Evolutionary conservation across 2,797 vertebrate genomes (phyloP), one percentile per base, ranked within the genome.

Genomic region (Danio aesculapii): DNA sequence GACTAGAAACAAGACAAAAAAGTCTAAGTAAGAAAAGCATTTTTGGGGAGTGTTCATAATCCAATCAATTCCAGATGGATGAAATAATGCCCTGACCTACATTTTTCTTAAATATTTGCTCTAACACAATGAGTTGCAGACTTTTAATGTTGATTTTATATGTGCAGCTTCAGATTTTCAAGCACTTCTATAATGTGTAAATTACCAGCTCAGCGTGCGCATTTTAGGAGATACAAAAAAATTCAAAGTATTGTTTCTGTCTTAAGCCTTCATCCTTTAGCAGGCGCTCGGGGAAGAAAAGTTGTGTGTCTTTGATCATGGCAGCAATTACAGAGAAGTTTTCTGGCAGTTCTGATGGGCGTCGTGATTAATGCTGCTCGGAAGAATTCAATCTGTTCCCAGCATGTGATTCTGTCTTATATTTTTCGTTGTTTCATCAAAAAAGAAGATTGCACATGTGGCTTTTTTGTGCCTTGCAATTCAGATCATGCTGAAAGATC

Each of bases 381-480:
- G 13, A 76, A 10, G 50, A 16, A 46, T 30, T 66, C 1, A 66
- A 14, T 66, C 50, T 76, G n/a, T 76, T 55, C 39, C 41, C 16
- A 47, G 70, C 43, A 52, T 75, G 30, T 5, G 59, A 75, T 53
- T 75, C 59, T 44, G n/a, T 75, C 59, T 14, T 14, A 43, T 17
- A 17, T 57, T 62, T 64, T 13, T 30, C 13, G 13, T 16, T 5
- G 30, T 44, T 41, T 55, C 16, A 50, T 47, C 50, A 13, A 39
- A 55, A 50, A 69, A 30, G 12, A 61, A 12, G 6, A 9, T 12
- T 41, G n/a, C 43, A 8, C 6, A 53, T 55, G 41, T 69, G 69
- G 21, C 19, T 17, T 11, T 55, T 16, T 5, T 17, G 12, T 61
- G 17, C 44, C 21, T 13, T 70, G 41, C 19, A 55, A 44, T 55